These are phyloP conservation scores for Mus minutoides DNA, from an alignment of 2,797 vertebrate genomes.

Conservation along the genomic window DNA sequence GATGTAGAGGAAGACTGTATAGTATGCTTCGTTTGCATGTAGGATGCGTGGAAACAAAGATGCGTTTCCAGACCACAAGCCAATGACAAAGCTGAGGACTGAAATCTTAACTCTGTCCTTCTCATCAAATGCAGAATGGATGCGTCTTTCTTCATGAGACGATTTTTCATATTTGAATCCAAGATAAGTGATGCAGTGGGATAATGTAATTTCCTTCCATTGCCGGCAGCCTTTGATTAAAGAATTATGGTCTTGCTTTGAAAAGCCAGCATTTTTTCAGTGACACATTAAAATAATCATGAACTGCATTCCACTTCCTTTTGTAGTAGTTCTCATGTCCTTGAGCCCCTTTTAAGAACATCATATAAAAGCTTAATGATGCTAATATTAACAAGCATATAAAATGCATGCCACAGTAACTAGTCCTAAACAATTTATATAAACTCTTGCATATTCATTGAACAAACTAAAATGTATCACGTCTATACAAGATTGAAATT, in stretches of 20 bases:
- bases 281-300: constrained; percentile 68
- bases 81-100: constrained; percentile 44
- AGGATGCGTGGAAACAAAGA: background rate
- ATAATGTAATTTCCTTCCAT: constrained; percentile 65
- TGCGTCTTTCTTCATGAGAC: background rate
- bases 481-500: background rate
- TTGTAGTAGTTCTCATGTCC: constrained; percentile 8
- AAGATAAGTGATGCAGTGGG: constrained; percentile 61
- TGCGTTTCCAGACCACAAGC: background rate
- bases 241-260: constrained; percentile 71
- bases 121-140: constrained; percentile 53
- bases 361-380: constrained; percentile 60
- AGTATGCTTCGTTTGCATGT: background rate
- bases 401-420: constrained; percentile 33
- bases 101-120: constrained; percentile 38
- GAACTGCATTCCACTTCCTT: constrained; percentile 60
- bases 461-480: background rate
- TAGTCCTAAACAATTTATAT: constrained; percentile 48
- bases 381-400: constrained; percentile 58
- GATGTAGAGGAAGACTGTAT: background rate
- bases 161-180: constrained; percentile 63
- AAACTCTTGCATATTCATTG: constrained; percentile 14
- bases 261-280: constrained; percentile 70
- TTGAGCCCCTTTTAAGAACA: constrained; percentile 49
- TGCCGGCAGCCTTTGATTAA: constrained; percentile 71